Evolutionary conservation across 1,140 invertebrate species (phyloP), one percentile per base, ranked within the genome.

Genomic region (Anadara kagoshimensis): DNA sequence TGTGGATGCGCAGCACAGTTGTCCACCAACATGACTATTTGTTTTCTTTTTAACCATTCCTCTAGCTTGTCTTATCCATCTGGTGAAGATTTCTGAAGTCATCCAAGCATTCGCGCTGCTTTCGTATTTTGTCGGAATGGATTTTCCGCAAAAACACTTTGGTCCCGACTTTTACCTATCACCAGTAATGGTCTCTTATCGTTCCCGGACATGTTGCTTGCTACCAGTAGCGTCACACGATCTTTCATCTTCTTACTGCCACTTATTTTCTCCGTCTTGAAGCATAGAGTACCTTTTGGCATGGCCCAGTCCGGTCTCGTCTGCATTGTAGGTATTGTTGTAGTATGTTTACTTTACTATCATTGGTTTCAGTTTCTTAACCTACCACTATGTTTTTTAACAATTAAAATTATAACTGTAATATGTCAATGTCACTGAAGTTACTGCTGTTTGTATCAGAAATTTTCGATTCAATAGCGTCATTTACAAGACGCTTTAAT

Each of bases 281-380:
- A 87, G 47, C 74, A 75, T 51, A n/a, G n/a, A n/a, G n/a, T n/a
- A n/a, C n/a, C n/a, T n/a, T n/a, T n/a, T n/a, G n/a, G n/a, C n/a
- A n/a, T 86, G 85, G 47, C 75, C 78, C 36, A 86, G 76, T 14
- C 86, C 87, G 56, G 86, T 90, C 83, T 91, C 89, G 78, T 90
- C 87, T 18, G 83, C 82, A 78, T 90, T 91, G 81, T 85, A 91
- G 62, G 90, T 82, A 73, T 90, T 80, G 53, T 87, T 74, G 64
- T 82, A 75, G 29, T 75, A 65, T 78, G 90, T 90, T 12, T 83
- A 71, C 49, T 78, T 53, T 41, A 80, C 44, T 29, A 86, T 45
- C 43, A 63, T 29, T 10, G 58, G n/a, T n/a, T n/a, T n/a, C n/a
- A n/a, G n/a, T n/a, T n/a, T n/a, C n/a, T n/a, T n/a, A n/a, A n/a